Base-by-base conservation (phyloP, 2,113 vertebrate species). In the Hyaena hyaena region DNA sequence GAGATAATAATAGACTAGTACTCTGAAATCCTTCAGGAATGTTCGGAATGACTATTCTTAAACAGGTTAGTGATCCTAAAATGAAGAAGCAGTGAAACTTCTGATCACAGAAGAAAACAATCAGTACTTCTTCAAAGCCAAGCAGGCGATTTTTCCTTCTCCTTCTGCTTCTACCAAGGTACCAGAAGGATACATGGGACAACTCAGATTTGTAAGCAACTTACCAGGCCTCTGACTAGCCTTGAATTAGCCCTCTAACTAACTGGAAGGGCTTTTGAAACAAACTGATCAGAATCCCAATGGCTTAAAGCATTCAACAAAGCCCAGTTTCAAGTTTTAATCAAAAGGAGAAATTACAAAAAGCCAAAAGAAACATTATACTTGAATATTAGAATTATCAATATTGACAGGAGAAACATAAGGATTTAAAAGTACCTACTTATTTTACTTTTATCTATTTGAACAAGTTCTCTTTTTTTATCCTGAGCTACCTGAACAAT, bases 391-490 rank as follows among this genome's bases (percentile, higher is more conserved):
- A 43, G 50, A 90, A 92, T 87, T 88, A 92, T 55, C 69, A 65
- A 39, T 92, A 87, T 11, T 74, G 81, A 81, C 48, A 92, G 35
- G 81, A 79, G 63, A 85, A 96, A 89, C 55, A 84, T 1, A 83
- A 93, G 16, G 17, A 80, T 55, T 88, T 81, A 81, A 94, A 45
- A 88, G 31, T 55, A 93, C 19, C 66, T 86, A 87, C 43, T 93
- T 81, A 94, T 82, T 96, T 93, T 86, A 96, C 84, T 68, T 50
- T 83, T 91, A 84, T n/a, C 69, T 95, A 68, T 39, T 58, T 81
- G 16, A 50, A 88, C 58, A 88, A 96, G 68, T 63, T 94, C 83
- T 43, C 3, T 69, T 83, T 91, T 65, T 90, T 95, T 82, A 94
- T 43, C 33, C 55, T 92, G 63, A 90, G 61, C 82, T 83, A 95